These are phyloP conservation scores for Phalloptychus januarius DNA, from an alignment of 2,797 vertebrate species.

Conservation along the genomic window DNA sequence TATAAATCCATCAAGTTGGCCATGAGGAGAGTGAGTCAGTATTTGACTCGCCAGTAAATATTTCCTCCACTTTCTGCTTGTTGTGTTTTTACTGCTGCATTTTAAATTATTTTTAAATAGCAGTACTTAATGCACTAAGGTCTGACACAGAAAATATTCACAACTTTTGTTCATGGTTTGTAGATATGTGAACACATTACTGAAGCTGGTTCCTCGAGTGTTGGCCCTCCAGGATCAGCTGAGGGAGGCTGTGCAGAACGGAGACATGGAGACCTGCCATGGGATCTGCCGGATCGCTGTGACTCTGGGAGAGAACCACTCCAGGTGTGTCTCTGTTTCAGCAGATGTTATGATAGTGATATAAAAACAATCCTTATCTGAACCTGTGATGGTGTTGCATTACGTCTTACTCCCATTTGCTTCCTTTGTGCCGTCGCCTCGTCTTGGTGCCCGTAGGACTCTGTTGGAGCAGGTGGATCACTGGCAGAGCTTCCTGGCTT, in stretches of 20 bases:
- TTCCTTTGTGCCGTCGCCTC: not conserved
- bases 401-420: not conserved
- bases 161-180: constrained; percentile 16
- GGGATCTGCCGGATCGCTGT: constrained; percentile 97
- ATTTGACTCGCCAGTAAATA: constrained; percentile 10
- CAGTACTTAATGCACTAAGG: not conserved
- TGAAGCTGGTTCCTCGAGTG: constrained; percentile 95
- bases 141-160: not conserved
- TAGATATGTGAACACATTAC: constrained; percentile 96
- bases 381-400: not conserved
- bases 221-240: constrained; percentile 95
- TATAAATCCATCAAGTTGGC: constrained; percentile 47
- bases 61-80: not conserved
- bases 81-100: not conserved
- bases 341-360: not conserved
- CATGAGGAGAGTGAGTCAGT: constrained; percentile 41
- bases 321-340: constrained; percentile 79
- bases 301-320: constrained; percentile 96
- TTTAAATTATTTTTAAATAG: not conserved
- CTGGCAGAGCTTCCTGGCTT: constrained; percentile 96
- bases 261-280: constrained; percentile 98
- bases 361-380: not conserved
- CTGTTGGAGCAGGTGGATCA: constrained; percentile 97
- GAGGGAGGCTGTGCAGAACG: constrained; percentile 93
- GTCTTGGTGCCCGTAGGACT: constrained; percentile 77